phyloP scores from a whole-genome alignment of 2,797 vertebrate genomes.

The Dryobates pubescens region DNA sequence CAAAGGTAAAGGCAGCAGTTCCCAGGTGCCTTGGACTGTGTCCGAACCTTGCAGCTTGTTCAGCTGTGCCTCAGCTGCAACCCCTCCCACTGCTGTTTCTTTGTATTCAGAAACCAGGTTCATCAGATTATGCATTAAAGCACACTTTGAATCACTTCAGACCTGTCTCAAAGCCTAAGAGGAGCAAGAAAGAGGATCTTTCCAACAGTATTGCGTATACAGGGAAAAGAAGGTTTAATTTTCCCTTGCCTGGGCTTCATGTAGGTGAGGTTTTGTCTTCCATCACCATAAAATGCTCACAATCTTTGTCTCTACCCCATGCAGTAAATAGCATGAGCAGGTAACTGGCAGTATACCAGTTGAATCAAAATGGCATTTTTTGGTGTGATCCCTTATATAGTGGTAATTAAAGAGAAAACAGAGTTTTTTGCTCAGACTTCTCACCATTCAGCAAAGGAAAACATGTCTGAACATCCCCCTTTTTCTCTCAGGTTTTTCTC shows the following conservation, averaged over 20 bases:
- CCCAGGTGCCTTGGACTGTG: background rate
- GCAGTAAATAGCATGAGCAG: background rate
- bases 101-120: background rate
- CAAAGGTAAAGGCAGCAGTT: background rate
- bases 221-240: background rate
- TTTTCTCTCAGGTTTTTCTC: conserved; percentile 62
- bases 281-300: background rate
- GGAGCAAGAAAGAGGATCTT: background rate
- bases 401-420: background rate
- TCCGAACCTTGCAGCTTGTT: background rate
- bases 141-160: background rate
- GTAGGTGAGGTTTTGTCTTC: background rate
- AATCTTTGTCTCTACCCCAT: background rate
- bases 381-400: background rate
- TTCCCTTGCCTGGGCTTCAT: background rate
- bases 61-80: background rate
- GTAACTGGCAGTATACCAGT: background rate
- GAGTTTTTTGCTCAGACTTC: background rate
- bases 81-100: background rate
- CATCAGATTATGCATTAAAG: background rate
- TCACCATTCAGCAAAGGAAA: background rate
- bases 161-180: background rate
- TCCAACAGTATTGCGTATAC: background rate
- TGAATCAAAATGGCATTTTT: background rate
- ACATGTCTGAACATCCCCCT: conserved; percentile 36